phyloP scores from a whole-genome alignment of 2,797 vertebrate genomes.

The Sandelia bainsii region DNA sequence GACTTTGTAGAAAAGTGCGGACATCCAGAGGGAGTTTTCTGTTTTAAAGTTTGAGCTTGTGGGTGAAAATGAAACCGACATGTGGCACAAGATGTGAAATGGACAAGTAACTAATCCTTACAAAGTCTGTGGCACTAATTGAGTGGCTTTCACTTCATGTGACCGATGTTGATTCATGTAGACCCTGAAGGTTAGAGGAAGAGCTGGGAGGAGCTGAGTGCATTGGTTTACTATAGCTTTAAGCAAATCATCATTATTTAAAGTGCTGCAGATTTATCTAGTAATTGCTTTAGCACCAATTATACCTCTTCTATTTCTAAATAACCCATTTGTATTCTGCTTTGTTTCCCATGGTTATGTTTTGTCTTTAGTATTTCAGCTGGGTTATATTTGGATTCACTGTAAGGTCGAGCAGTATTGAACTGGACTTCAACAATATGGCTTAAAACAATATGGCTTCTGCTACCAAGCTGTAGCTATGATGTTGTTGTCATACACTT shows the following conservation, averaged over 20 bases:
- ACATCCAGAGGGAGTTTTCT: slow-evolving; percentile 13
- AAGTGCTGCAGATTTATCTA: neutral
- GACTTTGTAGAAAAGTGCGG: slow-evolving; percentile 14
- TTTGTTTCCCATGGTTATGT: neutral
- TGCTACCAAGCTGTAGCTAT: neutral
- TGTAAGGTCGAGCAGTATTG: neutral
- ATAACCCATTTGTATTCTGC: neutral
- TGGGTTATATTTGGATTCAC: slow-evolving; percentile 11
- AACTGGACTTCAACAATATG: too few species aligned
- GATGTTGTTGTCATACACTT: slow-evolving; percentile 22
- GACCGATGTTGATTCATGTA: too few species aligned
- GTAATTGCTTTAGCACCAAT: neutral
- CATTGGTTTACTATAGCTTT: too few species aligned
- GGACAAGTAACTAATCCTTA: too few species aligned
- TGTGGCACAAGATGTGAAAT: too few species aligned
- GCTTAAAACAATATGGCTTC: slow-evolving; percentile 5
- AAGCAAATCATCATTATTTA: too few species aligned
- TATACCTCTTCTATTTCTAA: neutral
- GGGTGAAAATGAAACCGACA: neutral
- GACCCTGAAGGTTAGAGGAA: too few species aligned
- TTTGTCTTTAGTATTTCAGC: neutral
- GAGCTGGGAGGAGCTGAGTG: too few species aligned
- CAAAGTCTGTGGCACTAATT: too few species aligned
- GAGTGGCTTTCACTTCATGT: too few species aligned
- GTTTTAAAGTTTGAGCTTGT: slow-evolving; percentile 6